Conservation (phyloP, 2,797 vertebrate genomes). For the Coregonus sp. region DNA sequence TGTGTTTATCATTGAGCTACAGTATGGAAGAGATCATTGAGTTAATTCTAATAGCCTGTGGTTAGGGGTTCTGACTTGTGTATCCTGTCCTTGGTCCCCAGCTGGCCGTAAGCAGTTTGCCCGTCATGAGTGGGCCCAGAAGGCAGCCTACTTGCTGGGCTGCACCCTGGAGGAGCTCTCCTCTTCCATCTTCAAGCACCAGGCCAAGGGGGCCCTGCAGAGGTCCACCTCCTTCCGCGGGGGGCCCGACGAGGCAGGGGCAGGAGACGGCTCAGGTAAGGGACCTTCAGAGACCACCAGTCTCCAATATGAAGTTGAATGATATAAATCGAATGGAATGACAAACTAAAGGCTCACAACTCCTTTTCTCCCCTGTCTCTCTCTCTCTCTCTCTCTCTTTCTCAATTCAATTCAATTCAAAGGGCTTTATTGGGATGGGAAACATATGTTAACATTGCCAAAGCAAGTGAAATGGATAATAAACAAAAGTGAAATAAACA, state of each 20-base stretch:
- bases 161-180: conserved; percentile 94
- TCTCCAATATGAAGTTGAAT: background rate
- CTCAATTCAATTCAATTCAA: no score
- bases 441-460: no score
- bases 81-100: conserved; percentile 50
- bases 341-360: background rate
- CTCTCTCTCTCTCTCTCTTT: background rate
- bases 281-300: background rate
- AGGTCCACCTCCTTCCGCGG: conserved; percentile 93
- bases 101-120: conserved; percentile 95
- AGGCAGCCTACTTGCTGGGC: conserved; percentile 93
- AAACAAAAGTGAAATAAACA: no score
- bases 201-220: conserved; percentile 85
- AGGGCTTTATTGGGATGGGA: no score
- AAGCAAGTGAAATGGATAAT: no score
- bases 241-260: conserved; percentile 80
- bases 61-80: background rate
- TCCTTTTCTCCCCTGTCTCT: background rate
- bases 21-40: background rate
- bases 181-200: conserved; percentile 93
- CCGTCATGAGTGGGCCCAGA: conserved; percentile 97
- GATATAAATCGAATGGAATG: background rate
- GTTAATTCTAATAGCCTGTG: background rate
- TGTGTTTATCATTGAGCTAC: background rate
- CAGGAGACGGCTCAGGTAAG: conserved; percentile 83